These are phyloP conservation scores for Chrosomus eos DNA, from an alignment of 2,797 vertebrate species.

Conservation along the genomic window DNA sequence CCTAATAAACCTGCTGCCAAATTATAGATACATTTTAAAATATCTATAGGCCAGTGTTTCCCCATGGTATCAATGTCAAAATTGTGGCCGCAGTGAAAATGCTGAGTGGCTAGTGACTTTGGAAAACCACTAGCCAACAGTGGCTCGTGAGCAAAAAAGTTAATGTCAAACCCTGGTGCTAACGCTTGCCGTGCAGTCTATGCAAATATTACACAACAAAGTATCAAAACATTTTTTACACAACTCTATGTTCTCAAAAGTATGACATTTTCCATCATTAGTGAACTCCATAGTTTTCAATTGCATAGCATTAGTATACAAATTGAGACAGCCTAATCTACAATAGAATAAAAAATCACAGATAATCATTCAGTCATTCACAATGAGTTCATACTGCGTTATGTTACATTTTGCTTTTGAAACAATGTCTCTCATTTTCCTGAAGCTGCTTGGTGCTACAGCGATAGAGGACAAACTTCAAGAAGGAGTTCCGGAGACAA, in stretches of 20 bases:
- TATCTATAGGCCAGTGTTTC: no score
- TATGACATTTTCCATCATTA: no score
- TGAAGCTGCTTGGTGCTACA: slow-evolving; percentile 86
- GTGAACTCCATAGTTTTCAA: neutral
- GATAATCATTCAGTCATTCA: neutral
- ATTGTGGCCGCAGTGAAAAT: no score
- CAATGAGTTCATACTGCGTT: neutral
- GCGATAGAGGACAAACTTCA: slow-evolving; percentile 90
- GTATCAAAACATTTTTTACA: neutral
- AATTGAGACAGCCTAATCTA: neutral
- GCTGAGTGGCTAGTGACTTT: no score
- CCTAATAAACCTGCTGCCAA: no score
- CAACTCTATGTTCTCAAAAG: neutral
- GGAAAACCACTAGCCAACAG: no score
- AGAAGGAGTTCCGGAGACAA: slow-evolving; percentile 86
- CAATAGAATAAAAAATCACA: neutral
- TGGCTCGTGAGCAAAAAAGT: no score
- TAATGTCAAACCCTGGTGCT: no score
- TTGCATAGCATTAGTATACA: neutral
- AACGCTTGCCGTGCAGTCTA: neutral
- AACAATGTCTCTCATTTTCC: slow-evolving; percentile 2
- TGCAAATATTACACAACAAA: neutral
- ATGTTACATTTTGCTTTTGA: neutral
- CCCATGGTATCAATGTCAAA: no score
- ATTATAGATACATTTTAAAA: no score